Conservation (phyloP, 2,888 invertebrate genomes). For the Cerastis rubricosa region DNA sequence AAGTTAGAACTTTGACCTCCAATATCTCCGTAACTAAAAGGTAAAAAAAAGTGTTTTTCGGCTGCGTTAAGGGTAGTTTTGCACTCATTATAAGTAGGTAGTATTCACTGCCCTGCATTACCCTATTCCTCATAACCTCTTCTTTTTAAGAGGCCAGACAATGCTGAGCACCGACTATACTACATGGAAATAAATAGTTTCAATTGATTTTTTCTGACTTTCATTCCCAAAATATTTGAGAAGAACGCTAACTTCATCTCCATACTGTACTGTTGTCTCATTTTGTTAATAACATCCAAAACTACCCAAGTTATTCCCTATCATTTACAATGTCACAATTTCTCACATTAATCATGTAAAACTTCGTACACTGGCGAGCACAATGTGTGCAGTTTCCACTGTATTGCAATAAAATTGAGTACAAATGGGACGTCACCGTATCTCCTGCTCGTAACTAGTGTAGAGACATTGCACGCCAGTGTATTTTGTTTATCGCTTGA, state of each 20-base stretch:
- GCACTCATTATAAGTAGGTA: no score
- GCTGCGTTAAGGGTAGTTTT: no score
- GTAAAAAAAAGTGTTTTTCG: no score
- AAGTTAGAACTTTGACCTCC: no score
- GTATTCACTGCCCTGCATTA: no score
- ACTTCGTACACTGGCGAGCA: conserved; percentile 40
- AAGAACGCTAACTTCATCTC: neutral
- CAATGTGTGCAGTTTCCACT: conserved; percentile 55
- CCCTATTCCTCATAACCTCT: neutral
- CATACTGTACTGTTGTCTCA: neutral
- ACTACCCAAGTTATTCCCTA: neutral
- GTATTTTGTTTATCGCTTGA: conserved; percentile 42
- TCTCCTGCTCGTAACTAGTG: conserved; percentile 40
- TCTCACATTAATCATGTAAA: conserved; percentile 59
- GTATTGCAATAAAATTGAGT: conserved; percentile 64
- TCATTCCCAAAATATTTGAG: neutral
- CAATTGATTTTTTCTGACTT: neutral
- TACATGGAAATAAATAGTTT: neutral
- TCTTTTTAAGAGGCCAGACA: neutral
- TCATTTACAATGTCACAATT: conserved; percentile 14
- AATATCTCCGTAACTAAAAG: no score
- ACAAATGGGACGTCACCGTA: conserved; percentile 63
- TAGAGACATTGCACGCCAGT: conserved; percentile 41
- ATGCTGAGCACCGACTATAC: neutral
- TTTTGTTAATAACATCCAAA: conserved; percentile 12